Conservation (phyloP, 1,140 invertebrate species). For the Meloidogyne chitwoodi region DNA sequence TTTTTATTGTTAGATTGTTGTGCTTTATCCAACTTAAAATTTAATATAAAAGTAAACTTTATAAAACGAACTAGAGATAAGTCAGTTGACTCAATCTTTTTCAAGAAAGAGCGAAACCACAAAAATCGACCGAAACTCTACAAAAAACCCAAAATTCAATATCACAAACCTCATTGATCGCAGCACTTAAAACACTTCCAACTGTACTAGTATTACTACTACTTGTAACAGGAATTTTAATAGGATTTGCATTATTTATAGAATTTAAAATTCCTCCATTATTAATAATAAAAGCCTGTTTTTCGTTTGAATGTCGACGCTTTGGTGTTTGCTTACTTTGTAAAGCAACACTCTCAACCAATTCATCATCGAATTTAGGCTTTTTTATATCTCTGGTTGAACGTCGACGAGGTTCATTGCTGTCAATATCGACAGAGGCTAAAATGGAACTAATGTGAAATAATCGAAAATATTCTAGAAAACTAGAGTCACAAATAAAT, state of each 20-base stretch:
- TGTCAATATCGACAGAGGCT: not conserved
- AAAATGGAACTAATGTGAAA: not conserved
- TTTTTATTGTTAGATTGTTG: slow-evolving; percentile 12
- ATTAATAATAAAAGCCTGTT: slow-evolving; percentile 61
- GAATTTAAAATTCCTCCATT: slow-evolving; percentile 64
- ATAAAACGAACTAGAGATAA: no score
- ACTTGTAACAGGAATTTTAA: slow-evolving; percentile 1
- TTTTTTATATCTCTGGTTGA: slow-evolving; percentile 88
- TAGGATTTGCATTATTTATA: slow-evolving; percentile 22
- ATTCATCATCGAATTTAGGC: slow-evolving; percentile 90
- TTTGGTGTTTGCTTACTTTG: slow-evolving; percentile 36
- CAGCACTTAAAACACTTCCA: slow-evolving; percentile 15
- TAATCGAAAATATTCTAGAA: no score
- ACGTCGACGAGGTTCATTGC: slow-evolving; percentile 59
- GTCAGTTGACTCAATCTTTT: no score
- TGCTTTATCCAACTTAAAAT: slow-evolving; percentile 1
- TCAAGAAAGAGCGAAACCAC: no score
- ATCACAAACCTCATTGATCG: slow-evolving; percentile 19
- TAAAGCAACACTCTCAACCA: slow-evolving; percentile 71
- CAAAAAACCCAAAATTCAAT: no score
- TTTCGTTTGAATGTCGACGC: slow-evolving; percentile 68
- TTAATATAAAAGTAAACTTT: not conserved
- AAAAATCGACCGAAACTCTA: no score
- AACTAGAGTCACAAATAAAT: no score
- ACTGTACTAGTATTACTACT: not conserved